Percentiles rank a stretch among this genome's conserved stretches.
Conservation (phyloP, 2,113 vertebrate species). For the Ammodytes marinus region DNA sequence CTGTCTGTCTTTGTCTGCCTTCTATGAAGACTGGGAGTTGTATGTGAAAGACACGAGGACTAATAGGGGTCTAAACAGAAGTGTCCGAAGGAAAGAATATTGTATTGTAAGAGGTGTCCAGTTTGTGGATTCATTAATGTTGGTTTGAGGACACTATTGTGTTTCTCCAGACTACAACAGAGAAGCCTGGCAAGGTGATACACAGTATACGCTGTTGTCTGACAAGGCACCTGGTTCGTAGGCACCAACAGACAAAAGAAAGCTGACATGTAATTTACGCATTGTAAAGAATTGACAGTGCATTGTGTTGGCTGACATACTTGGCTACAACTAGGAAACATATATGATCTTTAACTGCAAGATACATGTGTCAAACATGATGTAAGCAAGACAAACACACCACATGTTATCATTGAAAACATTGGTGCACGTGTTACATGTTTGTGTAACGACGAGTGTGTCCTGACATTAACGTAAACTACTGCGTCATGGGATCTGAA, state of each 20-base stretch:
- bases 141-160: not conserved
- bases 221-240: slow-evolving; percentile 2
- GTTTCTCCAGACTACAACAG: not conserved
- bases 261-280: slow-evolving; percentile 9
- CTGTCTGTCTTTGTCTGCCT: not conserved
- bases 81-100: not conserved
- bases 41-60: not conserved
- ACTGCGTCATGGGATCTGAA: not conserved
- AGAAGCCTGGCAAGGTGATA: not conserved
- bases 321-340: not conserved
- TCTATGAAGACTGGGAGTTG: not conserved
- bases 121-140: not conserved
- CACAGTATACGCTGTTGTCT: not conserved
- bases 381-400: not conserved
- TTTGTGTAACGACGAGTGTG: not conserved
- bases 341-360: not conserved
- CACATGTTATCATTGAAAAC: not conserved
- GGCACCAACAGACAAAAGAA: not conserved
- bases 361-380: not conserved
- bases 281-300: not conserved
- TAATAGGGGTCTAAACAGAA: not conserved
- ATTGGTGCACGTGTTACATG: not conserved
- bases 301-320: not conserved
- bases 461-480: not conserved
- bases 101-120: not conserved